A percentile compares a stretch with the other conserved stretches of the same genome.
Conservation (phyloP, 2,888 invertebrate species). For the Agrilus biguttatus region DNA sequence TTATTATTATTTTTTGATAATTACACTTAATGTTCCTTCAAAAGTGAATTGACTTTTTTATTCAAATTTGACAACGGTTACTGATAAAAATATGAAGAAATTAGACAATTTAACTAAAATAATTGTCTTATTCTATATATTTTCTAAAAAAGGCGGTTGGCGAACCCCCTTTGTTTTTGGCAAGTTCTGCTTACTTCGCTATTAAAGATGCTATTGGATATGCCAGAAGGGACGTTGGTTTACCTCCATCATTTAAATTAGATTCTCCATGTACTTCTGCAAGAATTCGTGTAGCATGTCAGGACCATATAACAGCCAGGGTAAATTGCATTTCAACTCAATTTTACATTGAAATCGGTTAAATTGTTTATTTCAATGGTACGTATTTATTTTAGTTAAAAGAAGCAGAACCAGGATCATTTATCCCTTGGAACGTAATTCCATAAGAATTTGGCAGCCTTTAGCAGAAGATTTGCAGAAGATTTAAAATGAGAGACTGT, state of each 20-base stretch:
- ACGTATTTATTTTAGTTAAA: constrained; percentile 39
- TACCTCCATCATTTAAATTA: constrained; percentile 41
- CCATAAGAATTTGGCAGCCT: constrained; percentile 26
- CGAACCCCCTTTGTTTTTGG: constrained; percentile 87
- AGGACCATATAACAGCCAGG: constrained; percentile 66
- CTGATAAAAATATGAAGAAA: too few species aligned
- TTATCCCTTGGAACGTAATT: constrained; percentile 51
- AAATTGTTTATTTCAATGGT: constrained; percentile 5
- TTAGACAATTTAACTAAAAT: neutral
- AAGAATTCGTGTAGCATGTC: constrained; percentile 77
- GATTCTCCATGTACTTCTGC: constrained; percentile 82
- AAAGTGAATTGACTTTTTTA: too few species aligned
- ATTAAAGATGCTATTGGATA: constrained; percentile 75
- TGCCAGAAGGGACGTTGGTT: constrained; percentile 57
- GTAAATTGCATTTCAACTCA: constrained; percentile 32
- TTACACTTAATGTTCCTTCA: too few species aligned
- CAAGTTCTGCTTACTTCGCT: constrained; percentile 78
- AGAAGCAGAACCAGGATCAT: constrained; percentile 37
- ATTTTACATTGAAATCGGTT: neutral
- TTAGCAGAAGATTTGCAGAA: too few species aligned
- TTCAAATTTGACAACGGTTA: too few species aligned
- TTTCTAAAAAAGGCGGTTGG: constrained; percentile 62
- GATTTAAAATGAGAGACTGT: too few species aligned
- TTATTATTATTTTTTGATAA: too few species aligned
- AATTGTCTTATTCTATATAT: neutral